Evolutionary conservation across 2,888 invertebrate species (phyloP), one percentile per base, ranked within the genome.

Genomic region (Yponomeuta malinellus): DNA sequence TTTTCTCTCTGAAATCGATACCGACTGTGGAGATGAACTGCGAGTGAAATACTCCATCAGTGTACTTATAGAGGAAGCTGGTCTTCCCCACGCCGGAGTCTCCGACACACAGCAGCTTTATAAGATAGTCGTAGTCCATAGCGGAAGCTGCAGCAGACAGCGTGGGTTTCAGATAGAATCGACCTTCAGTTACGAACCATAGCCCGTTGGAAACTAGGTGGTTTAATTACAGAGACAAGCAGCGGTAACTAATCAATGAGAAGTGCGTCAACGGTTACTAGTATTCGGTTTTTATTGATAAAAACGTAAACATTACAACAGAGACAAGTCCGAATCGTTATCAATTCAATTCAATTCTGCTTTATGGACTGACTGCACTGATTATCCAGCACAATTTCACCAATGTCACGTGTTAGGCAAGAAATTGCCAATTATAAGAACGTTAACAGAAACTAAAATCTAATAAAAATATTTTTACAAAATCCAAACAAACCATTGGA

Each of bases 51-150:
- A 95, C 94, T 71, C 97, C 97, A 89, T 98, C 98, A 2, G 98
- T 98, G 84, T 98, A 99, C 82, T 98, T 98, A 86, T 97, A 98
- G 29, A 99, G 93, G 81, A 99, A 97, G 82, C 98, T 98, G 0
- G 99, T 99, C 92, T 99, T 99, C 15, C 99, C 99, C 71, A 99
- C 98, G 52, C 98, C 98, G 1, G 98, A 98, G 89, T 99, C 98
- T n/a, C 98, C 99, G 72, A 98, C 94, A 72, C 98, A 97, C 73
- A 99, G 93, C 84, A 99, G 96, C 89, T 98, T 98, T 81, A 98
- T 96, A 73, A 98, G 94, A 90, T 97, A 98, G 89, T 98, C 98
- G 93, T 98, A 98, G 84, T 97, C 97, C 65, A 67, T 66, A 68
- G 59, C 33, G 33, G 33, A 48, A 65, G 52, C 52, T 59, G 4